A percentile compares a stretch with the other conserved stretches of the same genome.
Evolutionary conservation across 2,113 vertebrate species (phyloP).

Genomic region (Cryptomyrus ogoouensis): DNA sequence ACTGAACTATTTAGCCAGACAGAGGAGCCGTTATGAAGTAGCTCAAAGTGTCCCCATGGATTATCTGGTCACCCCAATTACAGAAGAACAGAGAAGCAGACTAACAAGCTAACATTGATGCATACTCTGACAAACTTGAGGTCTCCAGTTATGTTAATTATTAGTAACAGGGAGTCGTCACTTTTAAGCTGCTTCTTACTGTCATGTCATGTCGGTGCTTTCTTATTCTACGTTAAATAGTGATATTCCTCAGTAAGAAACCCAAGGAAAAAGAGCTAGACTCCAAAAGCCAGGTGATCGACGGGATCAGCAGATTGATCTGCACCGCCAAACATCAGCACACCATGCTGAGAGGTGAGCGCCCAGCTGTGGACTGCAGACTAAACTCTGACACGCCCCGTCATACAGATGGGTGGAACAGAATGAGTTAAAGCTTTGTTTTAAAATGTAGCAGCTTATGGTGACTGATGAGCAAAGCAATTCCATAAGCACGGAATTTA

Average conservation of each 20-base stretch:
- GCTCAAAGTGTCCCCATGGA: neutral
- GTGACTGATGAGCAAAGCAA: neutral
- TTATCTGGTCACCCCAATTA: neutral
- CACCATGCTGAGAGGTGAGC: slow-evolving; percentile 67
- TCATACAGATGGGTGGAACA: neutral
- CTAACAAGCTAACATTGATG: neutral
- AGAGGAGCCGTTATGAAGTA: neutral
- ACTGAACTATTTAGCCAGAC: neutral
- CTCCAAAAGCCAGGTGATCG: slow-evolving; percentile 74
- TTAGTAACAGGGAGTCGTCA: neutral
- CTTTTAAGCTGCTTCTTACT: neutral
- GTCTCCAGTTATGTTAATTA: neutral
- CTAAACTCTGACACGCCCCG: neutral
- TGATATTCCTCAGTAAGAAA: slow-evolving; percentile 82
- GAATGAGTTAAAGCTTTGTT: neutral
- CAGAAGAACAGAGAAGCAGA: neutral
- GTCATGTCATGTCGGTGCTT: neutral
- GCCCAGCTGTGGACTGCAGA: neutral
- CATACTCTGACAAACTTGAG: neutral
- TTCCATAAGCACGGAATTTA: neutral
- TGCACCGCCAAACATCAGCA: slow-evolving; percentile 81
- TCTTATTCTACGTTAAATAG: slow-evolving; percentile 37
- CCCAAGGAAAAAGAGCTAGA: slow-evolving; percentile 75
- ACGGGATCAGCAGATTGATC: slow-evolving; percentile 77
- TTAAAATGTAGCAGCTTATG: neutral